A percentile compares a stretch with the other conserved stretches of the same genome.
Evolutionary conservation across 2,888 invertebrate species (phyloP).

Genomic region (Euphydryas editha): DNA sequence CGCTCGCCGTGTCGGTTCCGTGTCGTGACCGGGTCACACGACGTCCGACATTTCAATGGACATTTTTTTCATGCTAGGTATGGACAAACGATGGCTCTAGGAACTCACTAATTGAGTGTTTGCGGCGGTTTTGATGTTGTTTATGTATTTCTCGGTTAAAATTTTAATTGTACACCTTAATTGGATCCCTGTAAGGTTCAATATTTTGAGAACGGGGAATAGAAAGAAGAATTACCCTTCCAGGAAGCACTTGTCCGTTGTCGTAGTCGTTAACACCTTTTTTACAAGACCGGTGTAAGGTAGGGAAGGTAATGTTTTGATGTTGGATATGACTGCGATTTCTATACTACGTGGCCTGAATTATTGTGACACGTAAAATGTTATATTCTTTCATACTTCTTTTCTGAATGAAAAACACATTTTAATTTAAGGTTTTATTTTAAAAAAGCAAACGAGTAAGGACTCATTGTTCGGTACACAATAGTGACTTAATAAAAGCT

Average conservation of each 20-base stretch:
- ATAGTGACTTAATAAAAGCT: slow-evolving; percentile 12
- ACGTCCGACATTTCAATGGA: slow-evolving; percentile 54
- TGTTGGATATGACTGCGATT: slow-evolving; percentile 10
- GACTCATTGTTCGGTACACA: slow-evolving; percentile 7
- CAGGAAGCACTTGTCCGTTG: slow-evolving; percentile 31
- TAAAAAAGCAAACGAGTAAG: not conserved
- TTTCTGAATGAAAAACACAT: not conserved
- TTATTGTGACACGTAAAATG: not conserved
- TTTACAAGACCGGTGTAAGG: slow-evolving; percentile 21
- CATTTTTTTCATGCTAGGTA: slow-evolving; percentile 37
- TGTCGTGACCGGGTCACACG: slow-evolving; percentile 69
- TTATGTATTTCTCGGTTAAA: slow-evolving; percentile 31
- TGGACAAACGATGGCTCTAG: slow-evolving; percentile 51
- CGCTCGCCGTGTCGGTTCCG: slow-evolving; percentile 59
- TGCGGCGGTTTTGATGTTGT: slow-evolving; percentile 45
- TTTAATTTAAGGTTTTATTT: slow-evolving; percentile 9
- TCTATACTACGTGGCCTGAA: slow-evolving; percentile 5
- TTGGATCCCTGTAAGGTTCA: slow-evolving; percentile 19
- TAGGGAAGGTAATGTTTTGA: slow-evolving; percentile 20
- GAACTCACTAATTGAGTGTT: slow-evolving; percentile 51
- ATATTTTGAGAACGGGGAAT: not conserved
- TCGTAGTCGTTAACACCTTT: slow-evolving; percentile 34
- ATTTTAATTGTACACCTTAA: slow-evolving; percentile 23
- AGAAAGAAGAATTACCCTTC: slow-evolving; percentile 22
- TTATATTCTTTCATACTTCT: too few species aligned